Evolutionary conservation across 2,113 vertebrate genomes (phyloP).

Genomic region (Tauraco erythrolophus): DNA sequence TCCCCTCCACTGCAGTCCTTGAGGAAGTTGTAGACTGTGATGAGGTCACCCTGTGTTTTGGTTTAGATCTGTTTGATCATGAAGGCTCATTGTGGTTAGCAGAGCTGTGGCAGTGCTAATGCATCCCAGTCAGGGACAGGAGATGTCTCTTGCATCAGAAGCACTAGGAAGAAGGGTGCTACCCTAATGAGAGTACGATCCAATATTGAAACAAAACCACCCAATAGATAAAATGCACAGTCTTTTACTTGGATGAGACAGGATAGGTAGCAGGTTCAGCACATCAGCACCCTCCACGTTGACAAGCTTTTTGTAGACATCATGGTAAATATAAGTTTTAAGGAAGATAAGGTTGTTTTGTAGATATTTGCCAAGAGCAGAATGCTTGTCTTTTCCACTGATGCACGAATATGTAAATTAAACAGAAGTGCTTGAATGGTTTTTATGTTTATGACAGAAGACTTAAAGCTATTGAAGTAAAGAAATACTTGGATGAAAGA

Average conservation of each 20-base stretch:
- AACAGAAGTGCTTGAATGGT: neutral
- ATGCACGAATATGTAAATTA: constrained; percentile 8
- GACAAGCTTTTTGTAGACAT: constrained; percentile 12
- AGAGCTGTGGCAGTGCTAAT: neutral
- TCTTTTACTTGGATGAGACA: neutral
- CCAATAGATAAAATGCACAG: neutral
- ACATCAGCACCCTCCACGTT: neutral
- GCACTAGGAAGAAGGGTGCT: neutral
- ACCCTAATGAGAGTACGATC: neutral
- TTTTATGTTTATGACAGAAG: constrained; percentile 19
- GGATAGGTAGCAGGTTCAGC: neutral
- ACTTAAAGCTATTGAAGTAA: neutral
- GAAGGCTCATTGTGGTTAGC: neutral
- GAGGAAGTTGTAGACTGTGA: neutral
- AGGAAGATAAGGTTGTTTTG: constrained; percentile 11
- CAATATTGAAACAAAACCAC: neutral
- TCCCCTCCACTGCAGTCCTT: neutral
- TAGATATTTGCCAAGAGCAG: constrained; percentile 9
- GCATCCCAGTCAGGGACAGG: neutral
- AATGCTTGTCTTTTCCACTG: constrained; percentile 7
- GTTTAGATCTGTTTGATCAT: neutral
- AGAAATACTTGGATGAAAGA: neutral
- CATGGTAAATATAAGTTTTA: neutral
- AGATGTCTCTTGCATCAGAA: neutral
- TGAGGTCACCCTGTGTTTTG: neutral